Base-by-base conservation (phyloP, 2,797 vertebrate genomes). In the Sebastes flavidus region DNA sequence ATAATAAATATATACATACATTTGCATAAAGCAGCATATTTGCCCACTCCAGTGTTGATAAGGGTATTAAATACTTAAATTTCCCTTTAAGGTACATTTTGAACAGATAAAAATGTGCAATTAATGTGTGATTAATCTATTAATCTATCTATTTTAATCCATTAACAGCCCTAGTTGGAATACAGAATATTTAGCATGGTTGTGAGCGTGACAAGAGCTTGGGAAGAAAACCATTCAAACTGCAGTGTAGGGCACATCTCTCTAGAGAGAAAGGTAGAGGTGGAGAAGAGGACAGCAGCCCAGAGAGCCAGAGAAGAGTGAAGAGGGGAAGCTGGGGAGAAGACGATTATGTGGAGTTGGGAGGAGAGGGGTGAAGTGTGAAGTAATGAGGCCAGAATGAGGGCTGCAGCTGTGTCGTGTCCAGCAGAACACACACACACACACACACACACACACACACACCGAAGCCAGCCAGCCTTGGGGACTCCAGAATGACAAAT, bases 321-420 rank as follows among this genome's bases (percentile, higher is more conserved):
- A 71, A 49, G 49, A 60, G 25, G 32, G 24, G 61, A 65, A 24
- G 49, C 65, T 34, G 67, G 24, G 63, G 80, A 76, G 82, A 72
- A 3, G 8, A 63, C 12, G 73, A 84, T 83, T 85, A 81, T 79
- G 78, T 74, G 72, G 70, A 59, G 82, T 20, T 73, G 72, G 62
- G 78, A 77, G 81, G 66, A 68, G 82, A 83, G 76, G 81, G 86
- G 87, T 85, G 88, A 91, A 78, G 84, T 90, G 88, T 90, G 86
- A 89, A 91, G 87, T 86, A 89, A 91, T 92, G 90, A 87, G 89
- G 90, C 87, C 90, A 89, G 80, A 85, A 87, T 63, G 83, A 88
- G 66, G 80, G 78, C 81, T 89, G 86, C 91, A 92, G 91, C 87
- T 90, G 89, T 83, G 88, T 49, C 30, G 55, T 83, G 86, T 90